Evolutionary conservation across 92 coral and sea anemone genomes (phyloP).

Genomic region (Heteractis magnifica): DNA sequence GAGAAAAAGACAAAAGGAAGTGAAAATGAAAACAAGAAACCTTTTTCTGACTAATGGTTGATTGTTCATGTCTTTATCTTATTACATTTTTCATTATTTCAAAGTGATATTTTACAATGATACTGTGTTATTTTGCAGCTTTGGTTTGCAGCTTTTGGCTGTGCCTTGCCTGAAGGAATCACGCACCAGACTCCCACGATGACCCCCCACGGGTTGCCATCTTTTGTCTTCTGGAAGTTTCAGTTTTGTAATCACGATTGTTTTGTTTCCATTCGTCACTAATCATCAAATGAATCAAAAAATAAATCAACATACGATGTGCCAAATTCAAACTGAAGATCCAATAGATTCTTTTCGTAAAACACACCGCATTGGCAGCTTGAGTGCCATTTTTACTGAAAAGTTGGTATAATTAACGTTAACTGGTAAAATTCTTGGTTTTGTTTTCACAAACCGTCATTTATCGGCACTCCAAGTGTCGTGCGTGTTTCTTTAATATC

Average conservation of each 20-base stretch:
- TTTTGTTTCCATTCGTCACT: not conserved
- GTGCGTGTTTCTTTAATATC: not conserved
- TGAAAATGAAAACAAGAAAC: not conserved
- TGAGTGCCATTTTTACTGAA: too few species aligned
- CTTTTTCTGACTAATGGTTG: not conserved
- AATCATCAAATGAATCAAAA: not conserved
- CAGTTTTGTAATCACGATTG: not conserved
- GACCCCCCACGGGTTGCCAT: slow-evolving; percentile 1
- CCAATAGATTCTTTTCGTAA: too few species aligned
- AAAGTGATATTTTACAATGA: not conserved
- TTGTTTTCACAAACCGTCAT: not conserved
- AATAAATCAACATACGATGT: not conserved
- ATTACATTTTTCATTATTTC: not conserved
- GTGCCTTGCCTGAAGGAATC: not conserved
- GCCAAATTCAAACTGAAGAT: not conserved
- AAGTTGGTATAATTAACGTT: not conserved
- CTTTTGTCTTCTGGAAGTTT: not conserved
- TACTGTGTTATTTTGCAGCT: not conserved
- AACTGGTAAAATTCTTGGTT: not conserved
- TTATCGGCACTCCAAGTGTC: not conserved
- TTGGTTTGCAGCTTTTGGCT: not conserved
- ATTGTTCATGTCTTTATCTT: not conserved
- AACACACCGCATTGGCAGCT: too few species aligned
- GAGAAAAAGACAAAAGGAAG: not conserved
- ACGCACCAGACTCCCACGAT: not conserved